Evolutionary conservation across 2,113 vertebrate species (phyloP).

Genomic region (Bucco capensis): DNA sequence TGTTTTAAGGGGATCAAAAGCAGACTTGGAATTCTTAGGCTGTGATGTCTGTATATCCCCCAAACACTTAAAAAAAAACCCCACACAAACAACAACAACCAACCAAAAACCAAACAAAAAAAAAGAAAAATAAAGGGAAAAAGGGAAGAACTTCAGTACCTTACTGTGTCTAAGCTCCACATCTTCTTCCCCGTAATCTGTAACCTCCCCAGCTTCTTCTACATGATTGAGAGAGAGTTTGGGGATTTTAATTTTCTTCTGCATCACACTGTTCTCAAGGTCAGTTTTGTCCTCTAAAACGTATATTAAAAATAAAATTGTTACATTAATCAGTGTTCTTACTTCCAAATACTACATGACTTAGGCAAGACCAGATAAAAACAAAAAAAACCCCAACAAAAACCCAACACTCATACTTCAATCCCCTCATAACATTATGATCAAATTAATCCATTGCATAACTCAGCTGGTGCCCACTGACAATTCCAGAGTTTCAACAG

Average conservation of each 20-base stretch:
- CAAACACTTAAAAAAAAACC: background rate
- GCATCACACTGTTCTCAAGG: constrained; percentile 97
- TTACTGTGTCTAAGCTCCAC: constrained; percentile 95
- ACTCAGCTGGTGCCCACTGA: background rate
- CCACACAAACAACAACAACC: background rate
- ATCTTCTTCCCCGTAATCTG: constrained; percentile 92
- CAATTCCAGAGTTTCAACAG: background rate
- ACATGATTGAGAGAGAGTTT: constrained; percentile 91
- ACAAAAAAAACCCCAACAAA: background rate
- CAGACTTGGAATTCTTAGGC: constrained; percentile 35
- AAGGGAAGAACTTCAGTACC: constrained; percentile 78
- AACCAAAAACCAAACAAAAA: background rate
- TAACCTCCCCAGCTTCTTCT: constrained; percentile 88
- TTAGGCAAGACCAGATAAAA: constrained; percentile 58
- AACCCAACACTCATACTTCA: background rate
- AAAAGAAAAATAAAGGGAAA: background rate
- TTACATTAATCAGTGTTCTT: constrained; percentile 57
- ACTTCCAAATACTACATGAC: constrained; percentile 46
- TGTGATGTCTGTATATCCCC: background rate
- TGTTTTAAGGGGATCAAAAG: constrained; percentile 9
- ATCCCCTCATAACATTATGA: background rate
- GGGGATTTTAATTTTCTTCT: constrained; percentile 99
- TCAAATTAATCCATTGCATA: background rate
- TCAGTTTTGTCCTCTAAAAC: constrained; percentile 87
- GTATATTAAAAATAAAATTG: constrained; percentile 69